Base-by-base conservation (phyloP, 2,888 invertebrate genomes). In the Lasioglossum vierecki region DNA sequence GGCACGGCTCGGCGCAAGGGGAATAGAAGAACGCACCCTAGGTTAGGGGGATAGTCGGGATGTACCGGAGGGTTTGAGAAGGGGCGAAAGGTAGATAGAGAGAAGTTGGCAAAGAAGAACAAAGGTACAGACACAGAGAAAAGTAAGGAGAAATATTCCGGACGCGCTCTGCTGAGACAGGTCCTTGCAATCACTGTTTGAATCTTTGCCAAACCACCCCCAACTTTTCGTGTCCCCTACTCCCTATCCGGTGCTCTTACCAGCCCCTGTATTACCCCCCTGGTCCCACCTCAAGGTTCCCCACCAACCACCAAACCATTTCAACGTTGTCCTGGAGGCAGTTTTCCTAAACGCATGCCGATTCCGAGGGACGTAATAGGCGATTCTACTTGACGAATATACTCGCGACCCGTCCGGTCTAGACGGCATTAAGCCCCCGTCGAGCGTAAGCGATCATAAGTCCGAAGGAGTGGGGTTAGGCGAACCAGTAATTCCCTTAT, bases 121-220 rank as follows among this genome's bases (percentile, higher is more conserved):
- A 86, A 85, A 88, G 86, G 86, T 87, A 82, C 85, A 87, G 88
- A 90, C 83, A 82, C 87, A 76, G 85, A 85, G 90, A 78, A 86
- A 90, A 89, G 89, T 83, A 84, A 85, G 90, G 89, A 89, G 90
- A 92, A 92, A 93, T 94, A 92, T 94, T 94, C 94, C 87, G 91
- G 89, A 89, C 92, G 92, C 91, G 92, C 87, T 88, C 85, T 92
- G 93, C 92, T 91, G 93, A 94, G 94, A 93, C 93, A 93, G 93
- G 93, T 91, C 91, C 91, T 92, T 88, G 93, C 94, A 94, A 94
- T 94, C 94, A 94, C 93, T 91, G 92, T 92, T 94, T 94, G 94
- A 94, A 92, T 92, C 92, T 90, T 88, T 93, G 94, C 94, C 94
- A 94, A 93, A 86, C 87, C 79, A 87, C 82, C 75, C 70, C 77